A percentile compares a stretch with the other conserved stretches of the same genome.
Conservation (phyloP, 2,113 vertebrate genomes). For the Crotalus horridus region DNA sequence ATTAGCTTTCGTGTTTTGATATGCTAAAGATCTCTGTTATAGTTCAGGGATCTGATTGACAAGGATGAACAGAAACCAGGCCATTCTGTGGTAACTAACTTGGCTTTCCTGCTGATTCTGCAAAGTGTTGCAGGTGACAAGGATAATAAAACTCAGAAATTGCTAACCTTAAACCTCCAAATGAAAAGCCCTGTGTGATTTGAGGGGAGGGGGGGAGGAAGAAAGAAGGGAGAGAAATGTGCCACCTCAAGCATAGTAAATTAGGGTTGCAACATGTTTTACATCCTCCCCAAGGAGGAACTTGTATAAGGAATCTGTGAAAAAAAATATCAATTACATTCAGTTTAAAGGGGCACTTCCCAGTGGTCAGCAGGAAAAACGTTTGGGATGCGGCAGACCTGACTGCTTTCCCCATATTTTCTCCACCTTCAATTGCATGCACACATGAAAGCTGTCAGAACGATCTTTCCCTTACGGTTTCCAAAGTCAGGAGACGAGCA, state of each 20-base stretch:
- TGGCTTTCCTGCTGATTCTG: conserved; percentile 15
- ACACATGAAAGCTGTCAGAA: conserved; percentile 26
- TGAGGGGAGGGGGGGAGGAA: background rate
- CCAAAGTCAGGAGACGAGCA: conserved; percentile 42
- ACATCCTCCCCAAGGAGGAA: conserved; percentile 12
- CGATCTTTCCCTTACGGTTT: conserved; percentile 14
- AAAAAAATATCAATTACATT: background rate
- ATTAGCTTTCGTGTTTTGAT: background rate
- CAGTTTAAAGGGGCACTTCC: background rate
- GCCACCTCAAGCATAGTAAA: background rate
- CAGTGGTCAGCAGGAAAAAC: background rate
- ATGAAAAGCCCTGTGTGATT: background rate
- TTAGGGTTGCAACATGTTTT: background rate
- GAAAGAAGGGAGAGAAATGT: background rate
- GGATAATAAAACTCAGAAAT: conserved; percentile 19
- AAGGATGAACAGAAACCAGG: conserved; percentile 41
- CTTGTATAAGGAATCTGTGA: background rate
- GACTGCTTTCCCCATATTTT: background rate
- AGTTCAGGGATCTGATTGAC: conserved; percentile 34
- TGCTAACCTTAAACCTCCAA: conserved; percentile 1
- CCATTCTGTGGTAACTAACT: conserved; percentile 18
- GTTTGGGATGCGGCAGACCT: background rate
- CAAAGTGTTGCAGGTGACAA: conserved; percentile 16
- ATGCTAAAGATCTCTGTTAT: background rate
- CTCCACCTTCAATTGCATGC: conserved; percentile 34